Evolutionary conservation across 2,113 vertebrate species (phyloP).

Genomic region (Lathamus discolor): DNA sequence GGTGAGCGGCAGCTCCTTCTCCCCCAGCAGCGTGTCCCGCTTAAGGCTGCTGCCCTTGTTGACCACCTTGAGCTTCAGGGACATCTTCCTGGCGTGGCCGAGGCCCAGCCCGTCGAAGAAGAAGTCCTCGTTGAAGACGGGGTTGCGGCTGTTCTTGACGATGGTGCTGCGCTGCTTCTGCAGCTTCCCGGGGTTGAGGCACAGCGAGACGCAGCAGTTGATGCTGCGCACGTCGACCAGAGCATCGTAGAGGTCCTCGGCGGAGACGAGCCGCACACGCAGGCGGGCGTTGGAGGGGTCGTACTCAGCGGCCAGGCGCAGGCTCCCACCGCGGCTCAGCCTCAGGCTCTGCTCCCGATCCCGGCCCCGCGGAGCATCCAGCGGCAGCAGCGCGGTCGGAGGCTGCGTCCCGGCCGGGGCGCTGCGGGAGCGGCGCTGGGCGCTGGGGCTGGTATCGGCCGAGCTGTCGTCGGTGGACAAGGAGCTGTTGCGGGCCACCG

Average conservation of each 20-base stretch:
- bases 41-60: slow-evolving; percentile 98
- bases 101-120: slow-evolving; percentile 91
- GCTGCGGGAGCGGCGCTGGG: slow-evolving; percentile 80
- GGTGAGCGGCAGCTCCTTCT: slow-evolving; percentile 86
- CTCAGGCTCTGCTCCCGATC: slow-evolving; percentile 83
- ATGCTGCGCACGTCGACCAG: slow-evolving; percentile 87
- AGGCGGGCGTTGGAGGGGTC: slow-evolving; percentile 85
- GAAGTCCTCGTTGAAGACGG: slow-evolving; percentile 97
- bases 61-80: slow-evolving; percentile 94
- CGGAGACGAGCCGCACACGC: slow-evolving; percentile 85
- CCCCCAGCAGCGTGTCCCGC: slow-evolving; percentile 91
- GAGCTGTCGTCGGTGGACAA: slow-evolving; percentile 94
- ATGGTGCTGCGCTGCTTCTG: slow-evolving; percentile 98
- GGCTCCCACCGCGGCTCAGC: slow-evolving; percentile 84
- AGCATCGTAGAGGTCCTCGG: slow-evolving; percentile 89
- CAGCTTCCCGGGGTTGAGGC: slow-evolving; percentile 92
- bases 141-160: slow-evolving; percentile 95
- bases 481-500: slow-evolving; percentile 89
- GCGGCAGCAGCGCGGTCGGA: background rate
- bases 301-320: slow-evolving; percentile 87
- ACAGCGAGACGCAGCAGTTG: slow-evolving; percentile 94
- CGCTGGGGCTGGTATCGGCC: slow-evolving; percentile 88
- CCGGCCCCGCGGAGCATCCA: slow-evolving; percentile 53
- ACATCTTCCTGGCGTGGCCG: slow-evolving; percentile 84
- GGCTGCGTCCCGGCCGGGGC: slow-evolving; percentile 55